Conservation (phyloP, 2,888 invertebrate genomes). For the Drosophila picticornis region DNA sequence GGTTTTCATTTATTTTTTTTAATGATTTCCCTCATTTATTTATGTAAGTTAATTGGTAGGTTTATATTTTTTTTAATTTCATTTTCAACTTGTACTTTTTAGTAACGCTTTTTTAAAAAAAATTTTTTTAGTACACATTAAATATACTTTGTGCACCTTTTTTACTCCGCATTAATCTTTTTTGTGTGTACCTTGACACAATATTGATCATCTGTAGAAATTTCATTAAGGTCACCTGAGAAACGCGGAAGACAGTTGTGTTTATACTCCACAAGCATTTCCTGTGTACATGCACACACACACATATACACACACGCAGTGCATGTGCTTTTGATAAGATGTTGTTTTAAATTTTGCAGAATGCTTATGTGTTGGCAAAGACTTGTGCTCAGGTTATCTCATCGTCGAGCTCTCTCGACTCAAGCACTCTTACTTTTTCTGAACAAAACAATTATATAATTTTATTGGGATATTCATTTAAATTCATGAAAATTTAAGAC, state of each 20-base stretch:
- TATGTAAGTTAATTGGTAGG: neutral
- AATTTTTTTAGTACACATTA: neutral
- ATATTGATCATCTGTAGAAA: slow-evolving; percentile 1
- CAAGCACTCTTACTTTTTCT: neutral
- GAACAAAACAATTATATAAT: neutral
- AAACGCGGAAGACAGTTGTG: neutral
- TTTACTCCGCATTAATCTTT: neutral
- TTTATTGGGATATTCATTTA: neutral
- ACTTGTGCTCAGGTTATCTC: neutral
- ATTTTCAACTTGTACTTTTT: neutral
- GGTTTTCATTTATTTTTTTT: rapidly evolving
- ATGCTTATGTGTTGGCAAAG: neutral
- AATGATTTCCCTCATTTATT: neutral
- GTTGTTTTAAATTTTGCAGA: neutral
- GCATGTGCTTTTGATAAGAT: neutral
- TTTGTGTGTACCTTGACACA: neutral
- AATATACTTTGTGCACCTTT: neutral
- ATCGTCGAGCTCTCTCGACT: neutral
- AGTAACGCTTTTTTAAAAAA: neutral
- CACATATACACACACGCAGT: neutral
- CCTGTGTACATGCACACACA: neutral
- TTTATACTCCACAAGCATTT: neutral
- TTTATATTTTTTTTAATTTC: neutral
- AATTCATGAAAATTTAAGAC: neutral
- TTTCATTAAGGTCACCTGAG: neutral